Conservation (phyloP, 2,888 invertebrate genomes). For the Leptopilina drosophilae region DNA sequence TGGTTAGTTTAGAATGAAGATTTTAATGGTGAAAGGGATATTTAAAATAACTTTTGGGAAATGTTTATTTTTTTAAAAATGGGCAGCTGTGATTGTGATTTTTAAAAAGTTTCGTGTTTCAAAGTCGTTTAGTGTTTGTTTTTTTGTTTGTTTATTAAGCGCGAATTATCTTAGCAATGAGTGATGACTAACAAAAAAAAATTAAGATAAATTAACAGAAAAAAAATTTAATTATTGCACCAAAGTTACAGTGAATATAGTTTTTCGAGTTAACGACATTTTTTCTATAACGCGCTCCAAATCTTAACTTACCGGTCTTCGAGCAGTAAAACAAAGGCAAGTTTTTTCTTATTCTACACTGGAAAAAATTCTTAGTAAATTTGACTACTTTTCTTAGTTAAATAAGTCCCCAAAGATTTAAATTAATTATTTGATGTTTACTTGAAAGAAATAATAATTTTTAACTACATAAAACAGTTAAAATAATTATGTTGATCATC, state of each 20-base stretch:
- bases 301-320: slow-evolving; percentile 39
- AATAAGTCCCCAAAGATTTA: no score
- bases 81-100: slow-evolving; percentile 30
- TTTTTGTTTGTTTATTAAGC: slow-evolving; percentile 28
- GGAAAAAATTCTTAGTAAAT: no score
- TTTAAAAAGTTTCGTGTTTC: background rate
- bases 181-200: slow-evolving; percentile 4
- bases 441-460: no score
- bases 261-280: slow-evolving; percentile 13
- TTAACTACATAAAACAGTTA: no score
- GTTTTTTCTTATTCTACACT: slow-evolving; percentile 36
- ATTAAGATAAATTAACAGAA: slow-evolving; percentile 4
- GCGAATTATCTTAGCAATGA: background rate
- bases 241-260: slow-evolving; percentile 30
- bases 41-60: background rate
- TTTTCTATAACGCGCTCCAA: slow-evolving; percentile 10
- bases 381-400: no score
- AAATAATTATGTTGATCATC: no score
- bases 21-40: background rate
- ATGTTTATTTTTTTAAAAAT: slow-evolving; percentile 17
- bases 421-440: no score
- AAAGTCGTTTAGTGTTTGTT: slow-evolving; percentile 13
- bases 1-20: background rate
- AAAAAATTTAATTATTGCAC: slow-evolving; percentile 1
- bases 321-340: slow-evolving; percentile 52